phyloP scores from a whole-genome alignment of 2,797 vertebrate species.

The Pseudocheirus occidentalis region DNA sequence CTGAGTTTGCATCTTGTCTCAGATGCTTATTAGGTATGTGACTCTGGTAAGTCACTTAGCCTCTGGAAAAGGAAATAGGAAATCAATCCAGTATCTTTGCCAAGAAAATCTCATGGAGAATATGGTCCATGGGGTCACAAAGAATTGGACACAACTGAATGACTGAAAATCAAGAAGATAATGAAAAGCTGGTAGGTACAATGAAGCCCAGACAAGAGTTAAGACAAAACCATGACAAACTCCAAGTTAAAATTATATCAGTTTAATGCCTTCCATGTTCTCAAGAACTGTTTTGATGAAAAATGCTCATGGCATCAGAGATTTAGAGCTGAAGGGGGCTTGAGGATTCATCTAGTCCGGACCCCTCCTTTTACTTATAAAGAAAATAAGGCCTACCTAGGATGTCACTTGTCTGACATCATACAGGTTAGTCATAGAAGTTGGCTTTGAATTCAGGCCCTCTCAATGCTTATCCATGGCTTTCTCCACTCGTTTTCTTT shows the following conservation, averaged over 20 bases:
- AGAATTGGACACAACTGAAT: neutral
- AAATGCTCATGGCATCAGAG: neutral
- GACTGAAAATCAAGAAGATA: neutral
- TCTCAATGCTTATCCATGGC: neutral
- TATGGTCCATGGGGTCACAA: neutral
- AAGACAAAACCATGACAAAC: neutral
- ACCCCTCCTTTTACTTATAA: neutral
- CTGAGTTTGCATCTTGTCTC: neutral
- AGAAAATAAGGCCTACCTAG: neutral
- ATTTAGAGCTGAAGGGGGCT: neutral
- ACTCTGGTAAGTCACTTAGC: neutral
- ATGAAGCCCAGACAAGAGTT: neutral
- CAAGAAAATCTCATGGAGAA: no score
- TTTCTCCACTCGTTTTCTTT: neutral
- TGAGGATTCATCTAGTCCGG: neutral
- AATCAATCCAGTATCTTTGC: no score
- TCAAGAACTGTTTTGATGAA: neutral
- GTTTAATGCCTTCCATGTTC: neutral
- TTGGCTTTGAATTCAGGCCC: neutral
- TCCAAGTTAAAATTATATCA: neutral
- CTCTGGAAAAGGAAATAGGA: no score
- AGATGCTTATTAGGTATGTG: neutral
- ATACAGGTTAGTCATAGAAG: neutral
- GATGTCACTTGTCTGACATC: neutral
- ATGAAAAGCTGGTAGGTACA: neutral